Evolutionary conservation across 2,113 vertebrate species (phyloP), one percentile per base, ranked within the genome.

Genomic region (Dipodomys spectabilis): DNA sequence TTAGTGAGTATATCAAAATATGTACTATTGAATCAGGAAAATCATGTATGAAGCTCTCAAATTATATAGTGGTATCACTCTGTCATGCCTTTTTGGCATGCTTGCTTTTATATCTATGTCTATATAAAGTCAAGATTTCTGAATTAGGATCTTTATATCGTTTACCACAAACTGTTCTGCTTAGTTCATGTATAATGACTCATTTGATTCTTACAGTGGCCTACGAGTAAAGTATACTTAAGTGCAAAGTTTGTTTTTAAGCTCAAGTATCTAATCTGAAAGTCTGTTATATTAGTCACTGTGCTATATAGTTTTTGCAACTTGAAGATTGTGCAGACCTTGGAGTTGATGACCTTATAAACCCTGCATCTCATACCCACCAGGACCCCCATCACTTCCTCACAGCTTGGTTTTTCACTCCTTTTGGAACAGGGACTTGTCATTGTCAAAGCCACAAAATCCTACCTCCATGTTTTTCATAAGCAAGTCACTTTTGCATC

Each of bases 201-300:
- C 3, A 32, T 78, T 75, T 83, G 35, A 80, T 62, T 25, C 44
- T 89, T 71, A 62, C 69, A 57, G 12, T 49, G 44, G 49, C 23
- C 9, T 49, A 0, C 35, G 35, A 60, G 86, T 92, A 95, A 96
- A 95, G 96, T 95, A 39, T 65, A 11, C 49, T 49, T 49, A 49
- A 57, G 53, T 57, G 16, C 44, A 30, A 67, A 60, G 30, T 75
- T 30, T 64, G 4, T 80, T 18, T 69, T 67, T 19, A 72, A 77
- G 39, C 23, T 7, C 8, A 35, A 11, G 32, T 81, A 53, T 69
- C 28, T 39, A 71, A 35, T 49, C 75, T 15, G 16, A 44, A 72
- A 71, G 22, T 89, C 65, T 57, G 0, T 30, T 13, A 30, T n/a
- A 15, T 73, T 71, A 39, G 10, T 62, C 25, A 27, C 7, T 67